Conservation (phyloP, 2,797 vertebrate species). For the Epinephelus malabaricus region DNA sequence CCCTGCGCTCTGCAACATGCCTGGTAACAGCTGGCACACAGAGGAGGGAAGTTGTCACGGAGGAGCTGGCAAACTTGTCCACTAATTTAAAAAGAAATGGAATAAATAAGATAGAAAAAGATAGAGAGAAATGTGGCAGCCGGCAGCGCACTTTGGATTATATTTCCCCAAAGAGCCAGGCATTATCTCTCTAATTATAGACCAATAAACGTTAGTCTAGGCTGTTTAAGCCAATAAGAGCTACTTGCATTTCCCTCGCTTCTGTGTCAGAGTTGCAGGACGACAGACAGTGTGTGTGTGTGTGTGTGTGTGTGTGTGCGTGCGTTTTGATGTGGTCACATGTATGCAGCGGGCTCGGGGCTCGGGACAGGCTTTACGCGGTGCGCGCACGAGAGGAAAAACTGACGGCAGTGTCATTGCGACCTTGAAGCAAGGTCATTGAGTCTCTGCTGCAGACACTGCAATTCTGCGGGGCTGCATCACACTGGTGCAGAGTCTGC, state of each 20-base stretch:
- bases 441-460: slow-evolving; percentile 84
- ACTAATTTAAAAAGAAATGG: slow-evolving; percentile 6
- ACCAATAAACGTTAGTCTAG: slow-evolving; percentile 28
- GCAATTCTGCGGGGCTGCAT: slow-evolving; percentile 85
- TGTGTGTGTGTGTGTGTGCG: not conserved
- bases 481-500: slow-evolving; percentile 80
- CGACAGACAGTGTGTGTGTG: not conserved
- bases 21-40: slow-evolving; percentile 71
- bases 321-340: slow-evolving; percentile 40
- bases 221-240: slow-evolving; percentile 44
- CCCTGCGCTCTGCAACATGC: slow-evolving; percentile 45
- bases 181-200: slow-evolving; percentile 44
- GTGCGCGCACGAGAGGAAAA: slow-evolving; percentile 73
- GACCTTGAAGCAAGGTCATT: slow-evolving; percentile 89
- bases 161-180: not conserved
- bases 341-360: slow-evolving; percentile 43
- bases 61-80: slow-evolving; percentile 40
- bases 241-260: not conserved
- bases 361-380: slow-evolving; percentile 55
- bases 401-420: slow-evolving; percentile 85
- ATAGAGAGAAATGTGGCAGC: not conserved
- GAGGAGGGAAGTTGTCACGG: slow-evolving; percentile 44
- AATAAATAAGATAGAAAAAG: not conserved
- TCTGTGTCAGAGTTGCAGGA: slow-evolving; percentile 42
- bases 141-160: not conserved